These are phyloP conservation scores for Trididemnum miniatum DNA, from an alignment of 23 tunicate genomes.

Conservation along the genomic window DNA sequence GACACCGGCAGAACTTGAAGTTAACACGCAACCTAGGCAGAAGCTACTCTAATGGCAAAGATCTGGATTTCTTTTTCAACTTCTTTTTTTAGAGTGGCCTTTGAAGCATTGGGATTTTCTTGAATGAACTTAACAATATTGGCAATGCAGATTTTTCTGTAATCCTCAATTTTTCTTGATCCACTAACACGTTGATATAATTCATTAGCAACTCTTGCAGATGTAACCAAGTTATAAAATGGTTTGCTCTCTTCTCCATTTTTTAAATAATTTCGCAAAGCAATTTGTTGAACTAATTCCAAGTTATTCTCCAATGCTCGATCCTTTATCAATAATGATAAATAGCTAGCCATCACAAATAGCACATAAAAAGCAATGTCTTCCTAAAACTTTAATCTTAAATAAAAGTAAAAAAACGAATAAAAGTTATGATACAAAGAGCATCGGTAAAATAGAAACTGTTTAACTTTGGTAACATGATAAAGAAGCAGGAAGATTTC, in stretches of 20 bases:
- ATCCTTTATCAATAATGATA: conserved; percentile 28
- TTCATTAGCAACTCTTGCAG: conserved; percentile 74
- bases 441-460: no score
- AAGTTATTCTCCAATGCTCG: conserved; percentile 55
- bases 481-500: no score
- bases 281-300: conserved; percentile 72
- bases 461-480: no score
- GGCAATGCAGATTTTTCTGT: conserved; percentile 55
- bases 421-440: no score
- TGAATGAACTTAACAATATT: conserved; percentile 49
- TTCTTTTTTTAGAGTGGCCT: conserved; percentile 49
- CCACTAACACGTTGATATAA: conserved; percentile 81
- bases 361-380: no score
- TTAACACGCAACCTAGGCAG: neutral
- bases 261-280: conserved; percentile 32
- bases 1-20: no score
- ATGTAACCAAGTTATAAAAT: conserved; percentile 56
- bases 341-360: conserved; percentile 28
- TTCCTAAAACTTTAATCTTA: no score
- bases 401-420: no score
- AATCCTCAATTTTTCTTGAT: conserved; percentile 57
- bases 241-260: conserved; percentile 54
- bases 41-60: conserved; percentile 49
- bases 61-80: conserved; percentile 68
- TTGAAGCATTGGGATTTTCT: conserved; percentile 74